These are phyloP conservation scores for Pseudoatta argentina DNA, from an alignment of 1,140 invertebrate genomes.

Conservation along the genomic window DNA sequence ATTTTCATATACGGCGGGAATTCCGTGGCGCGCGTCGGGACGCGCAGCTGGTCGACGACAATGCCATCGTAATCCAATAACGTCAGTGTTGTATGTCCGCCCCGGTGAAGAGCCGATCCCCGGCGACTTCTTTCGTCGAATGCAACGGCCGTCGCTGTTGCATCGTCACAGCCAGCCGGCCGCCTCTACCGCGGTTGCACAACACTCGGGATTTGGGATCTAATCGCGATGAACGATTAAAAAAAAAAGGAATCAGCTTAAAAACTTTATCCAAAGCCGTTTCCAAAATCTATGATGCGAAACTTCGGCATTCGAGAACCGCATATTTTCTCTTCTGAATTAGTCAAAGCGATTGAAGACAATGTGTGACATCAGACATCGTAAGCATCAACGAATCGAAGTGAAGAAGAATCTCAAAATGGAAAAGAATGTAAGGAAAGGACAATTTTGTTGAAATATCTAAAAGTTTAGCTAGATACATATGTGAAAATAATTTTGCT, in stretches of 20 bases:
- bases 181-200: conserved; percentile 34
- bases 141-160: conserved; percentile 41
- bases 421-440: neutral
- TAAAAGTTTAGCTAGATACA: no score
- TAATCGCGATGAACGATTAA: neutral
- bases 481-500: no score
- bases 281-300: neutral
- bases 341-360: neutral
- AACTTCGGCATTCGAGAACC: neutral
- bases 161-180: conserved; percentile 49
- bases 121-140: conserved; percentile 32
- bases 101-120: conserved; percentile 50
- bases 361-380: neutral
- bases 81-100: conserved; percentile 66
- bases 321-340: neutral
- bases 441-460: no score
- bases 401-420: neutral
- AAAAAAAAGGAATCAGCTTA: neutral
- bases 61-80: conserved; percentile 81
- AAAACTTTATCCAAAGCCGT: conserved; percentile 2
- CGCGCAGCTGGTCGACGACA: conserved; percentile 75
- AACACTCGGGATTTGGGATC: neutral
- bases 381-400: neutral
- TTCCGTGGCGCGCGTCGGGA: conserved; percentile 61
- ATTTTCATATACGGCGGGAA: conserved; percentile 80